Evolutionary conservation across 1,140 invertebrate species (phyloP).

Genomic region (Galleria mellonella): DNA sequence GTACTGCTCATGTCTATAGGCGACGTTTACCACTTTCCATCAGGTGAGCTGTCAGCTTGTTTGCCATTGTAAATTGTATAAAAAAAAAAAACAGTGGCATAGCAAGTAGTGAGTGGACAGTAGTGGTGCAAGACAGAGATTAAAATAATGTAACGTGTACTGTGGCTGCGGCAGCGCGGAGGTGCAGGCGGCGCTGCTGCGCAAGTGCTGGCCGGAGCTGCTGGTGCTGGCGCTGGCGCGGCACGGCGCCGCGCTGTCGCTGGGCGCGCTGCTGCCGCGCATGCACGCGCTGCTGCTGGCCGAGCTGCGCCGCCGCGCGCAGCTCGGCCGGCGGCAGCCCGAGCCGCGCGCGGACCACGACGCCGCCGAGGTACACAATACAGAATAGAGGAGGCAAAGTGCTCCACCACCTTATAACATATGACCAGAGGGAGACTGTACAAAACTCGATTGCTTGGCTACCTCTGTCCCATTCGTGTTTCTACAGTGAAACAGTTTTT

Average conservation of each 20-base stretch:
- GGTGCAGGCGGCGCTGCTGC: conserved; percentile 87
- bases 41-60: too few species aligned
- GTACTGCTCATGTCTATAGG: too few species aligned
- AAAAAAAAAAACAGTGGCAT: too few species aligned
- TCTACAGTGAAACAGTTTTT: neutral
- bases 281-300: conserved; percentile 46
- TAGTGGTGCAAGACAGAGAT: too few species aligned
- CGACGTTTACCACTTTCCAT: too few species aligned
- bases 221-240: conserved; percentile 95
- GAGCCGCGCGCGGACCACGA: neutral
- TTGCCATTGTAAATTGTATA: too few species aligned
- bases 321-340: conserved; percentile 11
- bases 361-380: neutral
- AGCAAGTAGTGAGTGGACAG: too few species aligned
- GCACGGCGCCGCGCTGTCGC: conserved; percentile 76
- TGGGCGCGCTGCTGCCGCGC: conserved; percentile 45
- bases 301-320: conserved; percentile 26
- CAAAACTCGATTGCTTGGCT: too few species aligned
- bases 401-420: neutral
- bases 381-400: neutral
- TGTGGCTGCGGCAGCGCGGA: conserved; percentile 80
- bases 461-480: too few species aligned
- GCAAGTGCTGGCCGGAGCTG: conserved; percentile 93
- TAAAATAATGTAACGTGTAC: too few species aligned
- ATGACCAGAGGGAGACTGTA: too few species aligned